Conservation (phyloP, 2,888 invertebrate genomes). For the Hydrotaea cyrtoneurina region DNA sequence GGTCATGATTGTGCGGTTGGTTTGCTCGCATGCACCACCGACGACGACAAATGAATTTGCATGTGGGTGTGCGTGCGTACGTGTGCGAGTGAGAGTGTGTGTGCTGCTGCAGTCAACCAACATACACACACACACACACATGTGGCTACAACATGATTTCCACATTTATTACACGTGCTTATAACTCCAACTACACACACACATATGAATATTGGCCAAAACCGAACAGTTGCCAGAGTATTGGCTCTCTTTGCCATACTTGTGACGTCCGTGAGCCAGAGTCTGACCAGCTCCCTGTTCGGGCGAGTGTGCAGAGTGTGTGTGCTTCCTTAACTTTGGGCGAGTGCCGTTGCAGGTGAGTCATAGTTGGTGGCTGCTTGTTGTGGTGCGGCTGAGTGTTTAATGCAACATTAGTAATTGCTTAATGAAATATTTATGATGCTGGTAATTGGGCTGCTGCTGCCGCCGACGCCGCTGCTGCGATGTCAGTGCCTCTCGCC, state of each 20-base stretch:
- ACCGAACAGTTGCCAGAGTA: neutral
- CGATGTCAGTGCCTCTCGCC: neutral
- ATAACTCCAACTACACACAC: neutral
- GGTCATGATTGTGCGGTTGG: conserved; percentile 54
- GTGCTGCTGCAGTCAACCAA: neutral
- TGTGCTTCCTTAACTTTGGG: neutral
- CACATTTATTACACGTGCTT: conserved; percentile 17
- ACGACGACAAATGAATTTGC: neutral
- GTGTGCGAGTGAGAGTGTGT: neutral
- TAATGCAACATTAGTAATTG: conserved; percentile 60
- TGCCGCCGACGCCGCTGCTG: conserved; percentile 33
- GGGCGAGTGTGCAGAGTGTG: neutral
- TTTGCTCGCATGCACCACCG: neutral
- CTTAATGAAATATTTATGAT: conserved; percentile 65
- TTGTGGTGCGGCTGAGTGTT: conserved; percentile 24
- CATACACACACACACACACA: neutral
- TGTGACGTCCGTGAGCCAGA: neutral
- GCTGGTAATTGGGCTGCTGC: conserved; percentile 41
- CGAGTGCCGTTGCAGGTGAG: conserved; percentile 46
- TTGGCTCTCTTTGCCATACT: neutral
- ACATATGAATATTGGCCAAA: conserved; percentile 31
- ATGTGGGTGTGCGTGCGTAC: neutral
- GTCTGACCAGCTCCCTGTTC: neutral
- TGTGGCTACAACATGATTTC: neutral
- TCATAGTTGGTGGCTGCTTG: neutral